Conservation (phyloP, 2,113 vertebrate genomes). For the Gymnogyps californianus region DNA sequence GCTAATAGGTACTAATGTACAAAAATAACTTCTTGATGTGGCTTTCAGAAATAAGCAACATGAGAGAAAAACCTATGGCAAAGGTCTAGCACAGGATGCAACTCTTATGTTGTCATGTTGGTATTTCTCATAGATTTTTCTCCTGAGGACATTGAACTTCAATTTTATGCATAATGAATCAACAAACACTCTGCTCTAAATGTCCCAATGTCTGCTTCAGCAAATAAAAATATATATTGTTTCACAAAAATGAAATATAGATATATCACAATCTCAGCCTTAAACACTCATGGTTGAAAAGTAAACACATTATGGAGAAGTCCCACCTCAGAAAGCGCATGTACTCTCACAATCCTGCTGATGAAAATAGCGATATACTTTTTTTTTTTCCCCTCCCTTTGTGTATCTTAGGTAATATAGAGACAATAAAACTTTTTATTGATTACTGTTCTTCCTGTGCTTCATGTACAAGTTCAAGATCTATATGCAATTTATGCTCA, state of each 20-base stretch:
- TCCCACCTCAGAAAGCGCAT: not conserved
- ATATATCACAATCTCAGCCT: not conserved
- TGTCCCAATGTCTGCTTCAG: not conserved
- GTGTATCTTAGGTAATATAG: not conserved
- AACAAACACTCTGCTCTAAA: not conserved
- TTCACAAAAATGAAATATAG: not conserved
- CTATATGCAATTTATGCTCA: not conserved
- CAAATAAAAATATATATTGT: not conserved
- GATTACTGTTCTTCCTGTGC: not conserved
- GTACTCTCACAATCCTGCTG: not conserved
- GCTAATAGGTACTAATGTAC: not conserved
- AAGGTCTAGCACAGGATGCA: not conserved
- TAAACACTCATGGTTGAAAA: not conserved
- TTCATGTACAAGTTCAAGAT: not conserved
- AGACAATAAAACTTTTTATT: not conserved
- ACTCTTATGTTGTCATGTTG: fast-evolving
- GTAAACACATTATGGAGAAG: not conserved
- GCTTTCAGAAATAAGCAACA: not conserved
- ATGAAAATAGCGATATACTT: not conserved
- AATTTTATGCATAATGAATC: not conserved
- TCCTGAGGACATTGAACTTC: not conserved
- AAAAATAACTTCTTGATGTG: not conserved
- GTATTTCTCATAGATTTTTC: not conserved
- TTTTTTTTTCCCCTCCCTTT: not conserved
- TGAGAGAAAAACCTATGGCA: not conserved